Percentiles rank a stretch among this genome's conserved stretches.
These are phyloP conservation scores for Anguilla obscura DNA, from an alignment of 2,797 vertebrate species.

Conservation along the genomic window DNA sequence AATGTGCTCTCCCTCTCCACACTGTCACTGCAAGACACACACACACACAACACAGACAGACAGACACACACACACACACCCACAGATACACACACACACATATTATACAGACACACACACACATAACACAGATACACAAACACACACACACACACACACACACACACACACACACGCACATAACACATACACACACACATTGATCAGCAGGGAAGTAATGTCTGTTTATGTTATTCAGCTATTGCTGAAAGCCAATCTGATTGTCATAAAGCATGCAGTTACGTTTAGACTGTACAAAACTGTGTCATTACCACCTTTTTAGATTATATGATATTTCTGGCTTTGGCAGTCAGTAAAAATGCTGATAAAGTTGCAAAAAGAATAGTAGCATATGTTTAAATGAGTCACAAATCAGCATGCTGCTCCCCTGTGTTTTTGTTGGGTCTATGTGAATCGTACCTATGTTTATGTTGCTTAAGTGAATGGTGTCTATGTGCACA, in stretches of 20 bases:
- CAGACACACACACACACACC: slow-evolving; percentile 3
- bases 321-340: background rate
- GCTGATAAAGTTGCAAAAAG: background rate
- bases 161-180: too few species aligned
- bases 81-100: slow-evolving; percentile 11
- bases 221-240: background rate
- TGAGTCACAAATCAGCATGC: background rate
- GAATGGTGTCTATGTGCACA: background rate
- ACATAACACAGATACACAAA: too few species aligned
- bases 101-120: background rate
- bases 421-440: background rate
- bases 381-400: background rate
- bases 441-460: background rate
- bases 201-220: background rate
- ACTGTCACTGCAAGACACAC: slow-evolving; percentile 74
- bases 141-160: too few species aligned
- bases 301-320: background rate
- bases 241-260: background rate
- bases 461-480: slow-evolving; percentile 8
- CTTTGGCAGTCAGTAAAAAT: background rate
- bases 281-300: background rate
- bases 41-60: background rate
- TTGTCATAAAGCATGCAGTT: background rate
- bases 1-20: slow-evolving; percentile 74
- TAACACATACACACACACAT: background rate